These are phyloP conservation scores for Tridacna gigas DNA, from an alignment of 2,888 invertebrate species.

Conservation along the genomic window DNA sequence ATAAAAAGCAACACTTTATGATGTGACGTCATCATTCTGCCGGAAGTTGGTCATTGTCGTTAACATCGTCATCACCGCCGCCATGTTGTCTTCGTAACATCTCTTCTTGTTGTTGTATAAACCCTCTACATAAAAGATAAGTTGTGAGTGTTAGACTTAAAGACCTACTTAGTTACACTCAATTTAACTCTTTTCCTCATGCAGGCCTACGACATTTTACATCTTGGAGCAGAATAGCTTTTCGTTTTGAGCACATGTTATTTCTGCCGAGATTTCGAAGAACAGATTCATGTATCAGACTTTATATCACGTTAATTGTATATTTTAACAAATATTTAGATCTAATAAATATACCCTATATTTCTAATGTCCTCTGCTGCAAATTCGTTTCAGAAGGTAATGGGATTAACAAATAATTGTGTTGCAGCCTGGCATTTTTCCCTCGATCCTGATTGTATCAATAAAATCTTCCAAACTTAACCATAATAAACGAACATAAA, in stretches of 20 bases:
- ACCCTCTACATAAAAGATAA: slow-evolving; percentile 48
- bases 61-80: slow-evolving; percentile 33
- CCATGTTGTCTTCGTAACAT: slow-evolving; percentile 37
- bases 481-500: too few species aligned
- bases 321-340: background rate
- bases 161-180: background rate
- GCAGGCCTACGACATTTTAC: background rate
- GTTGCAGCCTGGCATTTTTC: too few species aligned
- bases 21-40: background rate
- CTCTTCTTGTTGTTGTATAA: slow-evolving; percentile 57
- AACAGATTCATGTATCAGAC: too few species aligned
- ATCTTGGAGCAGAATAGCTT: background rate
- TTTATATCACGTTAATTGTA: background rate
- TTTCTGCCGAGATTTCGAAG: too few species aligned
- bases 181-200: too few species aligned
- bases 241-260: too few species aligned
- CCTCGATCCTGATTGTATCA: too few species aligned
- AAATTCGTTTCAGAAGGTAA: too few species aligned
- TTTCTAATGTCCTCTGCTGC: background rate
- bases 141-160: background rate
- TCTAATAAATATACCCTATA: too few species aligned
- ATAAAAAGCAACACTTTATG: background rate
- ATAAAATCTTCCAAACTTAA: too few species aligned
- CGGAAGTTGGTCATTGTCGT: slow-evolving; percentile 17
- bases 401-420: too few species aligned